Evolutionary conservation across 2,797 vertebrate species (phyloP).

Genomic region (Dipus sagitta): DNA sequence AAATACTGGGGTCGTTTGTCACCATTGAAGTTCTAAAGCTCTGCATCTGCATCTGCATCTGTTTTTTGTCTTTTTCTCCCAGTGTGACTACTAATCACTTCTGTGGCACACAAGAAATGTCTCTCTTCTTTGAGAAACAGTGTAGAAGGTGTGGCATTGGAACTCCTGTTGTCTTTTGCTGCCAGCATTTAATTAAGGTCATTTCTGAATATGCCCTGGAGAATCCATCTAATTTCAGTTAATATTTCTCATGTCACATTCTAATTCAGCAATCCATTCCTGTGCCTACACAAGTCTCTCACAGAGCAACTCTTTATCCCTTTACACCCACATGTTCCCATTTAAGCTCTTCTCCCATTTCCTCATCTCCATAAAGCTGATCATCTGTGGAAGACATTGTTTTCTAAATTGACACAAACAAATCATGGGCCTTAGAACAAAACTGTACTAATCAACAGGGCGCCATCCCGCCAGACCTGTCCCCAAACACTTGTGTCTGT

Average conservation of each 20-base stretch:
- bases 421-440: conserved; percentile 10
- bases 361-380: conserved; percentile 47
- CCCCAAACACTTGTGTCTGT: not conserved
- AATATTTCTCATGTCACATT: conserved; percentile 35
- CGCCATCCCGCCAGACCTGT: not conserved
- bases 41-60: not conserved
- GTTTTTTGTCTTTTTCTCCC: not conserved
- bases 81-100: not conserved
- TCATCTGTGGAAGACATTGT: conserved; percentile 63
- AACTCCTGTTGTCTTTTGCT: conserved; percentile 25
- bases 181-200: not conserved
- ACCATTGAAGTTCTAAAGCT: conserved; percentile 29
- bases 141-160: conserved; percentile 18
- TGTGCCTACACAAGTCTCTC: conserved; percentile 36
- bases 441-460: conserved; percentile 57
- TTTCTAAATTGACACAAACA: conserved; percentile 48
- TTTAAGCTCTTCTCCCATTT: conserved; percentile 41
- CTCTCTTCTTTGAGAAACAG: not conserved
- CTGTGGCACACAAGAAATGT: not conserved
- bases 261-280: conserved; percentile 38
- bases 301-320: not conserved
- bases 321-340: conserved; percentile 14
- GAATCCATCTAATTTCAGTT: conserved; percentile 53
- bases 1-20: conserved; percentile 26
- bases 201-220: conserved; percentile 14